Percentiles rank a stretch among this genome's conserved stretches.
phyloP scores from a whole-genome alignment of 1,140 invertebrate genomes.

The Drosophila tani region DNA sequence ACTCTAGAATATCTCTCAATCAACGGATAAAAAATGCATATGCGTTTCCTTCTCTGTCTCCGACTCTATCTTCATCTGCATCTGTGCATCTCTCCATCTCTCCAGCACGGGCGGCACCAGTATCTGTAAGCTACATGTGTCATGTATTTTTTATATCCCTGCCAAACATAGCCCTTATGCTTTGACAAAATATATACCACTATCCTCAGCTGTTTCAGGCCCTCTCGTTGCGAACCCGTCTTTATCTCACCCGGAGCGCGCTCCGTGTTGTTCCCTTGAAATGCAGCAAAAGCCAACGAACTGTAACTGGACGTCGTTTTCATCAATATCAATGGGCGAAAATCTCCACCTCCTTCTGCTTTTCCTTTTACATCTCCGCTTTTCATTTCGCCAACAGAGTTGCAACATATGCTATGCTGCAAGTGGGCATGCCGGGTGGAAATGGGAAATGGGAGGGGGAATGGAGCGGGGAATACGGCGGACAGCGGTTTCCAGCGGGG shows the following conservation, averaged over 20 bases:
- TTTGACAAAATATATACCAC: conserved; percentile 81
- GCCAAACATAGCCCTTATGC: conserved; percentile 78
- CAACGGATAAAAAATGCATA: conserved; percentile 68
- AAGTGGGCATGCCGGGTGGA: conserved; percentile 10
- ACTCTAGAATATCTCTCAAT: conserved; percentile 8
- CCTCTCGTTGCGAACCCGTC: neutral
- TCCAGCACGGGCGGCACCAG: conserved; percentile 34
- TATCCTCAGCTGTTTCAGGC: conserved; percentile 50
- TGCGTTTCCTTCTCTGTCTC: conserved; percentile 54
- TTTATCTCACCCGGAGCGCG: conserved; percentile 16
- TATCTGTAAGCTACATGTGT: conserved; percentile 59
- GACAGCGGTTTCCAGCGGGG: neutral
- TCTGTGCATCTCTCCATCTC: conserved; percentile 24
- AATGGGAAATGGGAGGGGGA: neutral
- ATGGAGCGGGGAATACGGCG: neutral
- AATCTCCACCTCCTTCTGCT: conserved; percentile 27
- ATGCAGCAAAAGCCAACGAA: conserved; percentile 79
- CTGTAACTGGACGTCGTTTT: conserved; percentile 83
- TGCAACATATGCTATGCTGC: conserved; percentile 72
- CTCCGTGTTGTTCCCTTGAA: conserved; percentile 67
- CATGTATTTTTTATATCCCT: conserved; percentile 79
- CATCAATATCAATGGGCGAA: conserved; percentile 80
- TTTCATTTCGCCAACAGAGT: conserved; percentile 60
- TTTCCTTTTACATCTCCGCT: conserved; percentile 35
- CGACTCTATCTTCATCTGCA: conserved; percentile 41